Percentiles rank a stretch among this genome's conserved stretches.
Evolutionary conservation across 2,888 invertebrate genomes (phyloP).

Genomic region (Parnassius smintheus): DNA sequence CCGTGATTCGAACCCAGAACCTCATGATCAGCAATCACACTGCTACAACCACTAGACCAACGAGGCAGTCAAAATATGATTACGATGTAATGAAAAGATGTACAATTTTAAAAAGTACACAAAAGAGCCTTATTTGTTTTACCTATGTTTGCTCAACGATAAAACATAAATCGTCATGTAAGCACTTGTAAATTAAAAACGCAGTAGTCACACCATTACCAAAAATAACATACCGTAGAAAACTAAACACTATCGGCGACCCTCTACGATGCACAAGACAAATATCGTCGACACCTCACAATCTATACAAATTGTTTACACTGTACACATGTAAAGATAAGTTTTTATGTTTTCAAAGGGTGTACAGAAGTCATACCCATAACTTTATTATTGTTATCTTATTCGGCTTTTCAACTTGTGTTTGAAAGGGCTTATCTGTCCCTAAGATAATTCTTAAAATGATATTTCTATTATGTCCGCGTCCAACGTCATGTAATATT

Average conservation of each 20-base stretch:
- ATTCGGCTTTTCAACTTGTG: conserved; percentile 16
- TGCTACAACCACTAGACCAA: too few species aligned
- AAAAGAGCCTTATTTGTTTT: neutral
- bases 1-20: too few species aligned
- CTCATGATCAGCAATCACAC: too few species aligned
- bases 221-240: conserved; percentile 25
- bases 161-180: conserved; percentile 12
- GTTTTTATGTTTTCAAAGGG: conserved; percentile 20
- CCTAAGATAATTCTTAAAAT: conserved; percentile 18
- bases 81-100: neutral
- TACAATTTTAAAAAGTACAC: neutral
- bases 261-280: conserved; percentile 18
- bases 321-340: conserved; percentile 25
- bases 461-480: conserved; percentile 19
- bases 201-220: conserved; percentile 19
- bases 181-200: conserved; percentile 17
- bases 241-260: conserved; percentile 16
- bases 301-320: conserved; percentile 23
- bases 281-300: conserved; percentile 21
- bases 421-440: conserved; percentile 20
- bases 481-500: conserved; percentile 22
- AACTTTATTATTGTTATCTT: conserved; percentile 25
- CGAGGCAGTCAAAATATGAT: conserved; percentile 47
- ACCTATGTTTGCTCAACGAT: conserved; percentile 1
- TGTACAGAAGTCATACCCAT: conserved; percentile 23